Evolutionary conservation across 2,888 invertebrate genomes (phyloP).

Genomic region (Mystacides longicornis): DNA sequence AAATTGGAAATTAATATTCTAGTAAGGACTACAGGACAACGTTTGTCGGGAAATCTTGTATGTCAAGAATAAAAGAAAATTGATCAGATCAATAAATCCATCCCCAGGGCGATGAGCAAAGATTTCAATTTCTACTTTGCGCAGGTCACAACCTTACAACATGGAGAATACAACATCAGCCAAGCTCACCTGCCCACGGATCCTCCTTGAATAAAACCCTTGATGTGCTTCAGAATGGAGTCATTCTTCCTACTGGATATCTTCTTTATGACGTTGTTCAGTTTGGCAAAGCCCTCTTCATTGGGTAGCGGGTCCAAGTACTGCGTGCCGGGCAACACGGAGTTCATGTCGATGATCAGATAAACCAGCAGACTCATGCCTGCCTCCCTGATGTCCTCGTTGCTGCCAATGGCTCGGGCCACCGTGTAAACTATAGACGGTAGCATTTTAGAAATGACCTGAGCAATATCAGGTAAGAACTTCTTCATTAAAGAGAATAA

Average conservation of each 20-base stretch:
- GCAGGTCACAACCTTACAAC: too few species aligned
- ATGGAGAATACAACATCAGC: too few species aligned
- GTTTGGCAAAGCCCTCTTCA: slow-evolving; percentile 32
- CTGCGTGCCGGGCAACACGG: slow-evolving; percentile 40
- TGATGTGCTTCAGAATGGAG: slow-evolving; percentile 36
- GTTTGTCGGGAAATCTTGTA: too few species aligned
- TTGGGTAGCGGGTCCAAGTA: slow-evolving; percentile 48
- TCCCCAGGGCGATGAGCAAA: too few species aligned
- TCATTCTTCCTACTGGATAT: slow-evolving; percentile 30
- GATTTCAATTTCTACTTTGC: too few species aligned
- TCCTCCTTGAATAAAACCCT: slow-evolving; percentile 42
- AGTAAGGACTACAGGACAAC: too few species aligned
- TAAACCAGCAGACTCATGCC: slow-evolving; percentile 43
- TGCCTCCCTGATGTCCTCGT: slow-evolving; percentile 33
- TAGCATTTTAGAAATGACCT: slow-evolving; percentile 42
- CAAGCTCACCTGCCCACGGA: slow-evolving; percentile 27
- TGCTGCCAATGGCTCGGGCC: slow-evolving; percentile 29
- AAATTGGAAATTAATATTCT: too few species aligned
- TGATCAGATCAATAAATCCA: not conserved
- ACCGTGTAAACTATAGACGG: slow-evolving; percentile 48
- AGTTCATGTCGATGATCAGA: slow-evolving; percentile 46
- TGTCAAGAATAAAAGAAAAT: too few species aligned
- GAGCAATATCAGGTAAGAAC: slow-evolving; percentile 38
- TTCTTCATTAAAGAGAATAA: slow-evolving; percentile 39
- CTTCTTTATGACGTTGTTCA: slow-evolving; percentile 32